Percentiles rank a stretch among this genome's conserved stretches.
These are phyloP conservation scores for Lynx canadensis DNA, from an alignment of 2,113 vertebrate genomes.

Conservation along the genomic window DNA sequence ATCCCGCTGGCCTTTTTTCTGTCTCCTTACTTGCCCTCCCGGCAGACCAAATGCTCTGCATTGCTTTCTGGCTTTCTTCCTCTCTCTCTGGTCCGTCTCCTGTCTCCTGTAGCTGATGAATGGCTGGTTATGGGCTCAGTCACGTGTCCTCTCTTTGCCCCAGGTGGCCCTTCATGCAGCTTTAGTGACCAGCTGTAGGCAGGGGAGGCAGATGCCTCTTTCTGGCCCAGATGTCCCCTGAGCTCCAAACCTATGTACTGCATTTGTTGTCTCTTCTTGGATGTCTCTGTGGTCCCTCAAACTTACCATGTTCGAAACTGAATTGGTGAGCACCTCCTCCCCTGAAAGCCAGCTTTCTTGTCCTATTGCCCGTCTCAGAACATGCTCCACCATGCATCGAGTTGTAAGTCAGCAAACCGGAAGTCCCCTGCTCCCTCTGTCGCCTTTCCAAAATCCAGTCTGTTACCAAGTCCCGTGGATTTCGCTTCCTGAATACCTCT, in stretches of 20 bases:
- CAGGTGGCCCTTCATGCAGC: not conserved
- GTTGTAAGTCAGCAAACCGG: not conserved
- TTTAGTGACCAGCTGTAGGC: not conserved
- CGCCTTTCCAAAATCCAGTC: not conserved
- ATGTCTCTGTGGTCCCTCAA: not conserved
- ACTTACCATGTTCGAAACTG: not conserved
- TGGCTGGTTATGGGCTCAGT: not conserved
- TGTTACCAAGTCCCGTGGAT: not conserved
- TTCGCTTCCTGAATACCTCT: not conserved
- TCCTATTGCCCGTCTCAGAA: accelerated
- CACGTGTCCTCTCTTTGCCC: not conserved
- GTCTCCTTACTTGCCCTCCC: too few relatives aligned
- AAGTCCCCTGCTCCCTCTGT: not conserved
- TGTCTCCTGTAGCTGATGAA: not conserved
- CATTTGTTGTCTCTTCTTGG: not conserved
- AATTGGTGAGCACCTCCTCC: too few relatives aligned
- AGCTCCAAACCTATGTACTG: accelerated
- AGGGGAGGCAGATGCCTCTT: not conserved
- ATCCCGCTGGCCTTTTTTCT: not conserved
- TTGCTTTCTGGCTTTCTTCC: not conserved
- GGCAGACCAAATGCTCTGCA: not conserved
- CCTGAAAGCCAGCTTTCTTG: not conserved
- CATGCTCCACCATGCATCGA: not conserved
- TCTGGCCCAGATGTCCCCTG: not conserved
- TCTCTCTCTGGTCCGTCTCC: not conserved